Evolutionary conservation across 2,888 invertebrate genomes (phyloP), one percentile per base, ranked within the genome.

Genomic region (Aphidoletes aphidimyza): DNA sequence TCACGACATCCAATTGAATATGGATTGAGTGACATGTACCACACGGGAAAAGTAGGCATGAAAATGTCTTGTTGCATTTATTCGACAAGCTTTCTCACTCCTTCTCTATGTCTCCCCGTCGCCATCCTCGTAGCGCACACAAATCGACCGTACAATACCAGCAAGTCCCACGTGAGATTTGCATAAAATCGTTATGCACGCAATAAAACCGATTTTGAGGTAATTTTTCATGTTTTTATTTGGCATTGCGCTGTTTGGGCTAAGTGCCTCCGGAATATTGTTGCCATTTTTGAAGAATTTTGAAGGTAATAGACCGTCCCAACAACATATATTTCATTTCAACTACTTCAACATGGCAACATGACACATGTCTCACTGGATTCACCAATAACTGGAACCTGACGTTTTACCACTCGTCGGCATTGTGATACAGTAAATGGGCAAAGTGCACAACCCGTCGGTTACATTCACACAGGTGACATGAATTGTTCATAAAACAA

Each of bases 401-500:
- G 22, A 2, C n/a, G 5, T 22, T 11, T 22, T 54, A 0, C 2
- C 3, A 47, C 47, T 9, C 3, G 17, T 2, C 47, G 17, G 5
- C 54, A 54, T 54, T 54, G 42, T 42, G 14, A 42, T 42, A 42
- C 42, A 42, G 42, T 42, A 14, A 42, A 9, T 42, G 42, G 14
- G 42, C 14, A 42, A 54, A 54, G 22, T 54, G 54, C 54, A 54
- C 22, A 26, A 26, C 22, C 11, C 22, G 26, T 54, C 54, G 5
- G 11, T 11, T 26, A 26, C 54, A 54, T 54, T 54, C 54, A 26
- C 54, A 54, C 22, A 54, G 54, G 22, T 54, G 54, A 54, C 26
- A 54, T 54, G 26, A 54, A 54, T 54, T 54, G 54, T 54, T 54
- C 54, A 54, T 54, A 54, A 54, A 26, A 26, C 26, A 26, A 54